Conservation (phyloP, 92 coral and sea anemone species). For the Umimayanthus chanpuru region DNA sequence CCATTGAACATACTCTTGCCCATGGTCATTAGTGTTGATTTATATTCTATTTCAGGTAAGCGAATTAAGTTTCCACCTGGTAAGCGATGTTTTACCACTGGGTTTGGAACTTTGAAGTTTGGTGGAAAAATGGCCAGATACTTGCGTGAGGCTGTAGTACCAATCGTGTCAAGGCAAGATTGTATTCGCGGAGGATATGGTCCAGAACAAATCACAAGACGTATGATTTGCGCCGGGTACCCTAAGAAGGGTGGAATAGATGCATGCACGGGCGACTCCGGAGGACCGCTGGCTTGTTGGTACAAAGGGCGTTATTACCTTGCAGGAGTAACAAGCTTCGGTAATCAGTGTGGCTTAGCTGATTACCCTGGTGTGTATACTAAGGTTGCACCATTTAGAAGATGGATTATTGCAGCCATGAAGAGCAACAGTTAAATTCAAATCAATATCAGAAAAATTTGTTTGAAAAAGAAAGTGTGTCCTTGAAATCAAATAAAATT, state of each 20-base stretch:
- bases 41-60: slow-evolving; percentile 10
- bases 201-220: slow-evolving; percentile 32
- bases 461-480: too few species aligned
- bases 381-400: slow-evolving; percentile 38
- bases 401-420: slow-evolving; percentile 39
- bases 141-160: slow-evolving; percentile 41
- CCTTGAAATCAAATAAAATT: too few species aligned
- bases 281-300: slow-evolving; percentile 51
- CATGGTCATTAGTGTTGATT: too few species aligned
- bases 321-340: slow-evolving; percentile 55
- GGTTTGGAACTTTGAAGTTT: slow-evolving; percentile 26
- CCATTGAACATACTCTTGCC: too few species aligned
- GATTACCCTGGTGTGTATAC: slow-evolving; percentile 50
- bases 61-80: slow-evolving; percentile 43
- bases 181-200: slow-evolving; percentile 41
- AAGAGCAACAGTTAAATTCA: too few species aligned
- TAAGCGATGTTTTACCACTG: slow-evolving; percentile 49
- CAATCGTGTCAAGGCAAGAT: slow-evolving; percentile 41
- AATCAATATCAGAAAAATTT: too few species aligned
- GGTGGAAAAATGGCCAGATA: slow-evolving; percentile 11
- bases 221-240: slow-evolving; percentile 54
- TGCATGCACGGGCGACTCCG: slow-evolving; percentile 57
- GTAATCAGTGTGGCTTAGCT: slow-evolving; percentile 35
- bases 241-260: slow-evolving; percentile 37
- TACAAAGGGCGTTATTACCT: slow-evolving; percentile 46